phyloP scores from a whole-genome alignment of 2,888 invertebrate species.

The Schizaphis graminum region DNA sequence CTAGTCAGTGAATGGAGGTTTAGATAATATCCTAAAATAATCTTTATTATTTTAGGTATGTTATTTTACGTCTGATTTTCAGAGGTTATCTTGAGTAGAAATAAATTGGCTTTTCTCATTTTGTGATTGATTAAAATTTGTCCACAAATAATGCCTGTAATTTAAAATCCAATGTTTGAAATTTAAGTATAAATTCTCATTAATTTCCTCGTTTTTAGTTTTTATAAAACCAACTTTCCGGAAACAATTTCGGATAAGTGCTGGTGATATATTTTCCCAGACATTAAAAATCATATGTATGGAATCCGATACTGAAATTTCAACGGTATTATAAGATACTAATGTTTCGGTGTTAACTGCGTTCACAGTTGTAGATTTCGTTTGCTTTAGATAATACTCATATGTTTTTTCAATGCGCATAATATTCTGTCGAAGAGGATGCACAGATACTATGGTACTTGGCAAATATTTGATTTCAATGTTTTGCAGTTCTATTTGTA shows the following conservation, averaged over 20 bases:
- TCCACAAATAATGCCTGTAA: neutral
- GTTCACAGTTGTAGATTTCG: too few species aligned
- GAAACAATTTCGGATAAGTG: slow-evolving; percentile 9
- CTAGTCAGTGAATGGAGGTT: neutral
- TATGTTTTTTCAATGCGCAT: neutral
- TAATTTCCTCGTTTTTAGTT: neutral
- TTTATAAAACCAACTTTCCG: neutral
- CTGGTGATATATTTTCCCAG: neutral
- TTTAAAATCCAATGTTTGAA: neutral
- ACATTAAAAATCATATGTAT: neutral
- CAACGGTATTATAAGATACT: too few species aligned
- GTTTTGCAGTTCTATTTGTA: neutral
- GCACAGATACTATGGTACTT: neutral
- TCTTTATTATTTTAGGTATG: neutral
- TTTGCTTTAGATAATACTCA: neutral
- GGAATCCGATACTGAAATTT: neutral
- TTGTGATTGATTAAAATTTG: neutral
- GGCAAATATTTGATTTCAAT: slow-evolving; percentile 15
- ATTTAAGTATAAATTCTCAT: neutral
- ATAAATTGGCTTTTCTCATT: neutral
- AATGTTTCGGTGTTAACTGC: neutral
- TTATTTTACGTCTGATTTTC: neutral
- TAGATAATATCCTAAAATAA: neutral
- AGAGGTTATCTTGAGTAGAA: neutral
- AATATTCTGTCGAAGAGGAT: slow-evolving; percentile 3